phyloP scores from a whole-genome alignment of 2,113 vertebrate species.

The Clarias gariepinus region DNA sequence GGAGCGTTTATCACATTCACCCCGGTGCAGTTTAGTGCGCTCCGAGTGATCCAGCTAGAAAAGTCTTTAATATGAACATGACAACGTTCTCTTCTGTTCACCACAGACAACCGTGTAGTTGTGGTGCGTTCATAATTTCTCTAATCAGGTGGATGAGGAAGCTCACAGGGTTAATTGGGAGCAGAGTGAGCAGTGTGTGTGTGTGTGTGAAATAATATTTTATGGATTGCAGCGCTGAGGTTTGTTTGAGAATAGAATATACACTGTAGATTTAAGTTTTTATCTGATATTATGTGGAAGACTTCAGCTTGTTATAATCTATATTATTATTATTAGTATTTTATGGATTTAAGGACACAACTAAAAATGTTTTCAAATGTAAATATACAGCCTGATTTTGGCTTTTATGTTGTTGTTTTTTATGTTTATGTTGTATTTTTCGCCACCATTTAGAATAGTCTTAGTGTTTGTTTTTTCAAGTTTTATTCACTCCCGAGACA shows the following conservation, averaged over 20 bases:
- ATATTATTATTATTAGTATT: background rate
- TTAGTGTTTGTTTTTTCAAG: background rate
- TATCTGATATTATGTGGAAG: conserved; percentile 2
- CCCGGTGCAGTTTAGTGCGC: background rate
- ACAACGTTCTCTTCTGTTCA: conserved; percentile 12
- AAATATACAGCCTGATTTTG: background rate
- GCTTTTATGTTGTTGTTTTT: background rate
- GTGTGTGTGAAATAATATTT: conserved; percentile 70
- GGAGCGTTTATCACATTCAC: conserved; percentile 42
- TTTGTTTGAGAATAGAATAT: conserved; percentile 7
- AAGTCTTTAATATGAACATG: conserved; percentile 50
- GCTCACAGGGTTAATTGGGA: conserved; percentile 74
- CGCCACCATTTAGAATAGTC: background rate
- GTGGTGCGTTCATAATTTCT: conserved; percentile 68
- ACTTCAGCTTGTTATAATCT: background rate
- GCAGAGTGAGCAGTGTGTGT: conserved; percentile 64
- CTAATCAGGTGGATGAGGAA: conserved; percentile 72
- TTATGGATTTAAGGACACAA: background rate
- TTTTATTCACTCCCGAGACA: background rate
- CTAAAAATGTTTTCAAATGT: background rate
- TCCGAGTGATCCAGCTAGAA: conserved; percentile 32
- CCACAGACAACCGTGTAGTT: conserved; percentile 57
- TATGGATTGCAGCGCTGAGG: conserved; percentile 60
- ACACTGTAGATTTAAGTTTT: conserved; percentile 4
- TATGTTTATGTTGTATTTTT: background rate